Base-by-base conservation (phyloP, 92 coral and sea anemone species). In the Hydrozoanthus gracilis region DNA sequence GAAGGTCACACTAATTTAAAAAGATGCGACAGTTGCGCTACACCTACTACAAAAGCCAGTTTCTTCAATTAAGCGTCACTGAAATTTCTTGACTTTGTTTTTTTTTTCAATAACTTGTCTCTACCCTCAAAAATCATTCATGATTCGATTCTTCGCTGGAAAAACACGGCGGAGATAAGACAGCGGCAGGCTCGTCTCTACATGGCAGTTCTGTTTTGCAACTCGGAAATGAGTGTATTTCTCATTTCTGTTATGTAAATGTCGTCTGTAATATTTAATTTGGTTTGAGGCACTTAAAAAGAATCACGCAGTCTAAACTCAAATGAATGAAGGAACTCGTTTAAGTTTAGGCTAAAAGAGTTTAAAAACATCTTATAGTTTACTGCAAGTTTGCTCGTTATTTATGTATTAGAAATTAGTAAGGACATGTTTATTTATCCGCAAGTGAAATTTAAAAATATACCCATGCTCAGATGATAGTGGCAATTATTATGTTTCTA, bases 221-320 rank as follows among this genome's bases (percentile, higher is more conserved):
- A 64, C 72, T 64, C 61, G 17, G 62, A 80, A 80, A 80, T 51
- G 47, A 49, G 20, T 78, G 60, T 73, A 48, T 80, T 17, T 46
- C 44, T 80, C 10, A 50, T 12, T 44, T 78, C 47, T 4, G 83
- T n/a, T 39, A 78, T 79, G 72, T 17, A 64, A n/a, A 60, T 78
- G 60, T 49, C 14, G 47, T 16, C 52, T 17, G 51, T 46, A 46
- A 44, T 15, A 47, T 18, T 9, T 50, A 73, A 46, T 15, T 44
- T 39, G 66, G 2, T 77, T 12, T 78, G 9, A 55, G 55, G 44
- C 13, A 5, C 68, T 4, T 27, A 27, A 27, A 27, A 27, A 27
- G 39, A 27, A 27, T 27, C 39, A 27, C 39, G 39, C 39, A 27
- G 39, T 27, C 39, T 27, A 27, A 27, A 27, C 39, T n/a, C n/a